Conservation (phyloP, 2,797 vertebrate species). For the Tamandua tetradactyla region DNA sequence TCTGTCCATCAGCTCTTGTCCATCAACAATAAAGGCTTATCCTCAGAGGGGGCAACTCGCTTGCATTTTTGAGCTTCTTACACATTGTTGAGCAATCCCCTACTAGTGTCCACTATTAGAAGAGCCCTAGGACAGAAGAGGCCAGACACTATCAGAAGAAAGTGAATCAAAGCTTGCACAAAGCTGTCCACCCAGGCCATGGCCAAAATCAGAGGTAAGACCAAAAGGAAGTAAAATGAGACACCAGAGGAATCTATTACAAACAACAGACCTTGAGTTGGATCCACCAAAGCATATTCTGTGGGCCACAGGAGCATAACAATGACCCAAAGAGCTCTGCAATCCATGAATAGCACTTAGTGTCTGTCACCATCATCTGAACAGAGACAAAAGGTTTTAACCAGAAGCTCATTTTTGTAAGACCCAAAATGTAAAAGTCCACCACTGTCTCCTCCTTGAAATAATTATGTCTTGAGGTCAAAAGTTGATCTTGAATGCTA, state of each 20-base stretch:
- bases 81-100: neutral
- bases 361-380: neutral
- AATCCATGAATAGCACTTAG: neutral
- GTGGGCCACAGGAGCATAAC: neutral
- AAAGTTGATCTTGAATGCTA: neutral
- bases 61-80: neutral
- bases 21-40: neutral
- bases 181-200: rapidly evolving
- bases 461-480: neutral
- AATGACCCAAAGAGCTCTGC: neutral
- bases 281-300: neutral
- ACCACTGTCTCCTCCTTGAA: neutral
- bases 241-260: neutral
- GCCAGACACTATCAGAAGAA: neutral
- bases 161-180: neutral
- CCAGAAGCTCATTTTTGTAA: neutral
- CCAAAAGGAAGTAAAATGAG: neutral
- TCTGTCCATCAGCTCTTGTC: neutral
- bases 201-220: neutral
- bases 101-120: neutral
- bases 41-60: neutral
- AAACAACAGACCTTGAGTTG: neutral
- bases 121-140: neutral
- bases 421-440: neutral
- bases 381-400: neutral